A percentile compares a stretch with the other conserved stretches of the same genome.
Evolutionary conservation across 2,888 invertebrate genomes (phyloP).

Genomic region (Nephrotoma appendiculata): DNA sequence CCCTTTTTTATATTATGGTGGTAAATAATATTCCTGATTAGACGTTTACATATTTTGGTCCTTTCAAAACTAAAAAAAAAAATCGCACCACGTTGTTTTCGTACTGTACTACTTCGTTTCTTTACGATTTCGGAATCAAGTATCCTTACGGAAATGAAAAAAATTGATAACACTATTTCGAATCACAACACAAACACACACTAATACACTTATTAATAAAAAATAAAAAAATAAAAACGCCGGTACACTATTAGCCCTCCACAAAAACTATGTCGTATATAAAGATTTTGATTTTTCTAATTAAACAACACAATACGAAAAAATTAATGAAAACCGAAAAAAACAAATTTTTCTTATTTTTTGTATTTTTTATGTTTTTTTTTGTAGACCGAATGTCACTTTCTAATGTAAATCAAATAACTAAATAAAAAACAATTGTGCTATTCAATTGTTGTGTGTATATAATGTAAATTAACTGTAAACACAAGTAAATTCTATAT

Average conservation of each 20-base stretch:
- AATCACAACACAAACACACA: too few relatives aligned
- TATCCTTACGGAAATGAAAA: too few relatives aligned
- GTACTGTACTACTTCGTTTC: background rate
- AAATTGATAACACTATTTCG: too few relatives aligned
- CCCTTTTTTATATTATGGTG: background rate
- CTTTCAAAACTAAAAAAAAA: background rate
- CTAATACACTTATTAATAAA: too few relatives aligned
- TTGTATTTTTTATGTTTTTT: background rate
- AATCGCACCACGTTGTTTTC: background rate
- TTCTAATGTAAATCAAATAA: background rate
- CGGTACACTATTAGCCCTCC: too few relatives aligned
- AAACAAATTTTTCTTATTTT: background rate
- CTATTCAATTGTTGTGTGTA: background rate
- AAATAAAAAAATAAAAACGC: too few relatives aligned
- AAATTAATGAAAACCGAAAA: background rate
- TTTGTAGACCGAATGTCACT: background rate
- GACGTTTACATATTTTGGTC: background rate
- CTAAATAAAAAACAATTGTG: background rate
- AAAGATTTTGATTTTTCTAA: background rate
- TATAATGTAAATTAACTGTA: background rate
- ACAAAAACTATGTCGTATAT: background rate
- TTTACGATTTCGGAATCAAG: background rate
- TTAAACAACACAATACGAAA: background rate
- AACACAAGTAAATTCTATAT: background rate
- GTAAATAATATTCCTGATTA: too few relatives aligned